phyloP scores from a whole-genome alignment of 2,797 vertebrate genomes.

The Anguilla megastoma region DNA sequence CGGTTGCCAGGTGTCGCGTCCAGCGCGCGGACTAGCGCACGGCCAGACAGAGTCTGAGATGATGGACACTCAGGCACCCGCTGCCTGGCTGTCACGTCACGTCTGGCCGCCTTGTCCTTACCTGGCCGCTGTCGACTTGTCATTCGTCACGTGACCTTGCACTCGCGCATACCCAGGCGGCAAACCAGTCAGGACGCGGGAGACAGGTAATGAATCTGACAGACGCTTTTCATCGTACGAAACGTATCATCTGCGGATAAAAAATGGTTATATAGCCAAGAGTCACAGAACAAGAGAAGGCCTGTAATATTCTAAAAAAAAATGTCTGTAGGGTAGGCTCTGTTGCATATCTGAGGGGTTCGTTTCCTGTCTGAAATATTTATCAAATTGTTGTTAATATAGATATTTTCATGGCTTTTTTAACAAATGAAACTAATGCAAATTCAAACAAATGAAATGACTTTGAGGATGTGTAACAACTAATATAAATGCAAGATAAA shows the following conservation, averaged over 20 bases:
- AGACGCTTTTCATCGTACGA: not conserved
- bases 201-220: not conserved
- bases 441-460: too few relatives aligned
- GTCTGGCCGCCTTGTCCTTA: not conserved
- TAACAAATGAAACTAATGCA: not conserved
- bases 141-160: not conserved
- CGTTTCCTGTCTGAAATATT: not conserved
- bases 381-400: not conserved
- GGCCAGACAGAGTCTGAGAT: not conserved
- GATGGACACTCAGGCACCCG: not conserved
- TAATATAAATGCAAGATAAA: not conserved
- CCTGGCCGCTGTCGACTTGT: not conserved
- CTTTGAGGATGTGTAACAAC: not conserved
- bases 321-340: not conserved
- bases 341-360: not conserved
- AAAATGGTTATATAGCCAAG: not conserved
- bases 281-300: not conserved
- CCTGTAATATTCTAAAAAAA: too few relatives aligned
- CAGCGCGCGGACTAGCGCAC: not conserved
- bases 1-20: not conserved
- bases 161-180: not conserved
- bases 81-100: not conserved
- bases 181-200: not conserved
- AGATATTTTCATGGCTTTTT: not conserved
- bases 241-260: not conserved